These are phyloP conservation scores for Platichthys flesus DNA, from an alignment of 2,113 vertebrate genomes.

Conservation along the genomic window DNA sequence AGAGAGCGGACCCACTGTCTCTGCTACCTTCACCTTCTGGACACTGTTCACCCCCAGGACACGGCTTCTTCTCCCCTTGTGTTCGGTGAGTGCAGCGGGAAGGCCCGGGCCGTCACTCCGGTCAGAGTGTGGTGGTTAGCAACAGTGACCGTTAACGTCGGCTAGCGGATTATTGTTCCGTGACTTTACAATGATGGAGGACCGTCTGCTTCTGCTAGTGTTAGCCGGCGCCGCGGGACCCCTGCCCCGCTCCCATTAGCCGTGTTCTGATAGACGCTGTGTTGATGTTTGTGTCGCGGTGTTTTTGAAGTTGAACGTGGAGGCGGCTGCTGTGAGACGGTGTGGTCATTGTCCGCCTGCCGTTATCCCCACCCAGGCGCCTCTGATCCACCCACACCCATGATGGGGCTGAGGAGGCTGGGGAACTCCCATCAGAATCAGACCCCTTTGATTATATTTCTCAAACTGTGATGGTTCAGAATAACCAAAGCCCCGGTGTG, in stretches of 20 bases:
- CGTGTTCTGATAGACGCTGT: neutral
- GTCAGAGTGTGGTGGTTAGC: slow-evolving; percentile 49
- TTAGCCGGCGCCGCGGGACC: slow-evolving; percentile 54
- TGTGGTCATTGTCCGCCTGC: slow-evolving; percentile 62
- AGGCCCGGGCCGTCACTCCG: neutral
- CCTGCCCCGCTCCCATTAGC: neutral
- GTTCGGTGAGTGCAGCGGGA: slow-evolving; percentile 67
- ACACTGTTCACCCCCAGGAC: slow-evolving; percentile 25
- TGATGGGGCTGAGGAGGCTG: slow-evolving; percentile 61
- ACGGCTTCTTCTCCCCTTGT: slow-evolving; percentile 37
- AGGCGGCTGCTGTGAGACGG: neutral
- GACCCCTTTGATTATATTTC: neutral
- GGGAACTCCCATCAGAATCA: neutral
- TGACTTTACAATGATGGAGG: slow-evolving; percentile 79
- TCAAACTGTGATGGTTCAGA: fast-evolving
- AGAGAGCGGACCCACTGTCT: slow-evolving; percentile 57
- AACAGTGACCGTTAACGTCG: slow-evolving; percentile 41
- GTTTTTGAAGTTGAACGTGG: neutral
- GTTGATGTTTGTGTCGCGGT: neutral
- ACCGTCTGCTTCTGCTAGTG: slow-evolving; percentile 60
- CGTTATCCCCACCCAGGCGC: slow-evolving; percentile 66
- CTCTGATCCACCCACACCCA: slow-evolving; percentile 76
- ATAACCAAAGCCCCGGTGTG: no score
- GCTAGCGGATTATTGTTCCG: slow-evolving; percentile 82
- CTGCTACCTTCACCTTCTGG: slow-evolving; percentile 27